Evolutionary conservation across 1,140 invertebrate species (phyloP), one percentile per base, ranked within the genome.

Genomic region (Macrocentrus cingulum): DNA sequence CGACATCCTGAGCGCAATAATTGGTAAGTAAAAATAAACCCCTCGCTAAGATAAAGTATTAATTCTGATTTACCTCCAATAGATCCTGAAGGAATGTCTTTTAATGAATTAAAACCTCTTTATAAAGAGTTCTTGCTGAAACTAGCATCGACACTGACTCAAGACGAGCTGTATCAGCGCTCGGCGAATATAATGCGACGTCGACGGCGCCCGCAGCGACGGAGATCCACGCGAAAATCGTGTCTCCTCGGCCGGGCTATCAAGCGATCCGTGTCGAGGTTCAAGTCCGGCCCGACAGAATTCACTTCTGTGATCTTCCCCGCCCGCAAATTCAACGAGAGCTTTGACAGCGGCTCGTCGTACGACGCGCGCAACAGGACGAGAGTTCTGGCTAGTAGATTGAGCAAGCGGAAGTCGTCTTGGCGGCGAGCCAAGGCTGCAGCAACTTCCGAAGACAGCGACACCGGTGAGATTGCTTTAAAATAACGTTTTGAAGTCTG

Each of bases 51-150:
- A 41, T 50, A 49, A n/a, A 41, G n/a, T 15, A 19, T 23, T n/a
- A 16, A 19, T 23, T 55, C 25, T 29, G 13, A 39, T 61, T 37
- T 46, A 48, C 41, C 57, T 58, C 60, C 9, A 25, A 13, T 56
- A 80, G 90, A 93, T 78, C 86, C 90, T 0, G 89, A 93, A 70
- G 91, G 92, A 45, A 94, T 95, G 91, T 92, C 90, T 16, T 95
- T 93, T 76, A 94, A 94, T 77, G 91, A 94, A 64, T 78, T 94
- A 44, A 93, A 93, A 74, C 92, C 92, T 2, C 88, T 93, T 34
- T 93, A 95, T 71, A 92, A 93, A 75, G 91, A 94, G 78, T 91
- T 94, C 67, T 77, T 94, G 19, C 72, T 94, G 37, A 93, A 94
- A 79, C 78, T 94, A 49, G 90, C 91, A 0, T 85, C 93, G 0